Percentiles rank a stretch among this genome's conserved stretches.
Evolutionary conservation across 2,888 invertebrate genomes (phyloP).

Genomic region (Drosophila cracens): DNA sequence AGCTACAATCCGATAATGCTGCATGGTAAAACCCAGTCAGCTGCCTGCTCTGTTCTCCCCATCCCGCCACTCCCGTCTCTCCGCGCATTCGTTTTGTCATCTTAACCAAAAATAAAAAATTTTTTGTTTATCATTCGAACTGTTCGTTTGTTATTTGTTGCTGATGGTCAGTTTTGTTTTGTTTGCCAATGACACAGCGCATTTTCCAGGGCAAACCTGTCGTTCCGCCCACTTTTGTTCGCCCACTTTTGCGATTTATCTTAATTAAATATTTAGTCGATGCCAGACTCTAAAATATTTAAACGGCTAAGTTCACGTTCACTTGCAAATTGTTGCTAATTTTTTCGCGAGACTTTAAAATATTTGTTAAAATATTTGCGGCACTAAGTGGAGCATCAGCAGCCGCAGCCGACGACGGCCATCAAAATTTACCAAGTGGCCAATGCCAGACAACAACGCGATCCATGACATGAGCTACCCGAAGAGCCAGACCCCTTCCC

Average conservation of each 20-base stretch:
- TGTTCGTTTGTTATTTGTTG: constrained; percentile 51
- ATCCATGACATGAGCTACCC: constrained; percentile 2
- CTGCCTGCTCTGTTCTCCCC: constrained; percentile 12
- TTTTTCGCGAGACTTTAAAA: constrained; percentile 56
- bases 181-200: constrained; percentile 66
- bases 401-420: constrained; percentile 11
- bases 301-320: constrained; percentile 38
- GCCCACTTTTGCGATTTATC: constrained; percentile 14
- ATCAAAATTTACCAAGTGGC: constrained; percentile 26
- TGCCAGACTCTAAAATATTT: constrained; percentile 22
- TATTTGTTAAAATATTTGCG: constrained; percentile 62
- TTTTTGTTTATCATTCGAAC: constrained; percentile 59
- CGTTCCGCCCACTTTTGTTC: not conserved
- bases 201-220: constrained; percentile 65
- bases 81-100: constrained; percentile 20
- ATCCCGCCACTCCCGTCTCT: not conserved
- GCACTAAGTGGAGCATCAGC: constrained; percentile 62
- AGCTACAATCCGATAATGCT: constrained; percentile 53
- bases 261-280: constrained; percentile 47
- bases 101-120: constrained; percentile 25
- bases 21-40: constrained; percentile 48
- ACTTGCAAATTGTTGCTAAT: constrained; percentile 69
- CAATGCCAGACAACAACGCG: constrained; percentile 40
- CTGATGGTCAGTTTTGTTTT: constrained; percentile 74
- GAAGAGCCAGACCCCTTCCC: constrained; percentile 21